These are phyloP conservation scores for Drosophila mauritiana DNA, from an alignment of 1,140 invertebrate genomes.

Conservation along the genomic window DNA sequence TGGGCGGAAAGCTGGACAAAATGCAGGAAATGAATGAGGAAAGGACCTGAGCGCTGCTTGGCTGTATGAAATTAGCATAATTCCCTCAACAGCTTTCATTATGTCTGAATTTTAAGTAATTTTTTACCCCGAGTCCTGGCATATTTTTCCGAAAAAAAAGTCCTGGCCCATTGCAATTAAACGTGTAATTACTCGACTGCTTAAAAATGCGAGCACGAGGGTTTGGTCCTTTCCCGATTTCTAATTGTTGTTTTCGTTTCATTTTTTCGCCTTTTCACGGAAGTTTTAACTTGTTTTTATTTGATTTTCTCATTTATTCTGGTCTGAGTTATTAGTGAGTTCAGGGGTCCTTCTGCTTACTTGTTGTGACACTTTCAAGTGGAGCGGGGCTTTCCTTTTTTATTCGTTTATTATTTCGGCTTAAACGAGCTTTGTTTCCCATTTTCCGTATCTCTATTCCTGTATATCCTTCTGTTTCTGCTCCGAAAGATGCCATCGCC, in stretches of 20 bases:
- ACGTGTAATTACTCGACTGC: slow-evolving; percentile 81
- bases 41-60: neutral
- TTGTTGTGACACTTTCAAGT: slow-evolving; percentile 75
- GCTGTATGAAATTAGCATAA: slow-evolving; percentile 80
- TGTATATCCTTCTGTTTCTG: slow-evolving; percentile 12
- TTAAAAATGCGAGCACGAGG: slow-evolving; percentile 67
- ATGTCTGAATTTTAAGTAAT: slow-evolving; percentile 80
- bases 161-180: slow-evolving; percentile 75
- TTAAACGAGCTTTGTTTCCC: slow-evolving; percentile 41
- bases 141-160: slow-evolving; percentile 45
- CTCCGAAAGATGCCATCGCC: slow-evolving; percentile 46
- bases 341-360: slow-evolving; percentile 45
- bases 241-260: slow-evolving; percentile 69
- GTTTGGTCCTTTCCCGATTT: slow-evolving; percentile 15
- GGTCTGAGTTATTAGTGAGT: slow-evolving; percentile 76
- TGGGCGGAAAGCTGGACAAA: slow-evolving; percentile 47
- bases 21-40: slow-evolving; percentile 33
- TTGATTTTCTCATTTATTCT: slow-evolving; percentile 82
- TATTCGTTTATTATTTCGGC: slow-evolving; percentile 49
- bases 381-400: slow-evolving; percentile 29
- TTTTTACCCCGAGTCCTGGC: slow-evolving; percentile 41
- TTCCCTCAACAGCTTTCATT: slow-evolving; percentile 76
- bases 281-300: slow-evolving; percentile 78
- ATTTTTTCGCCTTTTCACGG: slow-evolving; percentile 50
- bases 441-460: slow-evolving; percentile 18